Evolutionary conservation across 2,113 vertebrate species (phyloP).

Genomic region (Xenus cinereus): DNA sequence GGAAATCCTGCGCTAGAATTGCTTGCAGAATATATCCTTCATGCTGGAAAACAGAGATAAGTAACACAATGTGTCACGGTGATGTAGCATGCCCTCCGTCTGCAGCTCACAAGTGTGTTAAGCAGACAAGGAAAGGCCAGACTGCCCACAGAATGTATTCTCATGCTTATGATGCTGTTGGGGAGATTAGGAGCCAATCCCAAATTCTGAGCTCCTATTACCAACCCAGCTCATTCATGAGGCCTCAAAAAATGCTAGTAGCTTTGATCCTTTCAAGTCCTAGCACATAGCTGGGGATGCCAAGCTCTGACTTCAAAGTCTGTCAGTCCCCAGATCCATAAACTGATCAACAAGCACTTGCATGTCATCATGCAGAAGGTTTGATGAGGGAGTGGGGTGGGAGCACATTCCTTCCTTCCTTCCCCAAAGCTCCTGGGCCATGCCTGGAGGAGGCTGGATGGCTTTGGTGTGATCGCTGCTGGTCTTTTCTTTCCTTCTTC

Average conservation of each 20-base stretch:
- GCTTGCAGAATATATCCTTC: neutral
- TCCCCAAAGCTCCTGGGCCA: neutral
- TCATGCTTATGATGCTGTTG: neutral
- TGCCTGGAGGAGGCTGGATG: conserved; percentile 16
- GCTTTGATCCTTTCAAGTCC: conserved; percentile 44
- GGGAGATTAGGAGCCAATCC: conserved; percentile 20
- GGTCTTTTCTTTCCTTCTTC: conserved; percentile 60
- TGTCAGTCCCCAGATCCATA: conserved; percentile 44
- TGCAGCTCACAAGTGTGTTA: neutral
- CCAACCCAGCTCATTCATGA: neutral
- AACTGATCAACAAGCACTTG: conserved; percentile 43
- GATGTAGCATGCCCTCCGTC: neutral
- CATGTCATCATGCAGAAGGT: conserved; percentile 24
- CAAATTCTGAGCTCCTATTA: neutral
- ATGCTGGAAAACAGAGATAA: neutral
- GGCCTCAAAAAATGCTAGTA: conserved; percentile 30
- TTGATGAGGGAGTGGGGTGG: neutral
- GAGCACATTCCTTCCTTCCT: conserved; percentile 28
- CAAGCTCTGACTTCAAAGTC: conserved; percentile 51
- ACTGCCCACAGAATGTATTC: neutral
- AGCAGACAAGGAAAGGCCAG: conserved; percentile 1
- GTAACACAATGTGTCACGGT: neutral
- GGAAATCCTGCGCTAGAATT: conserved; percentile 17
- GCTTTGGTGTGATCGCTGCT: conserved; percentile 57
- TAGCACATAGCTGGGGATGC: conserved; percentile 14